Percentiles rank a stretch among this genome's conserved stretches.
Conservation (phyloP, 2,888 invertebrate species). For the Augiades crinisus region DNA sequence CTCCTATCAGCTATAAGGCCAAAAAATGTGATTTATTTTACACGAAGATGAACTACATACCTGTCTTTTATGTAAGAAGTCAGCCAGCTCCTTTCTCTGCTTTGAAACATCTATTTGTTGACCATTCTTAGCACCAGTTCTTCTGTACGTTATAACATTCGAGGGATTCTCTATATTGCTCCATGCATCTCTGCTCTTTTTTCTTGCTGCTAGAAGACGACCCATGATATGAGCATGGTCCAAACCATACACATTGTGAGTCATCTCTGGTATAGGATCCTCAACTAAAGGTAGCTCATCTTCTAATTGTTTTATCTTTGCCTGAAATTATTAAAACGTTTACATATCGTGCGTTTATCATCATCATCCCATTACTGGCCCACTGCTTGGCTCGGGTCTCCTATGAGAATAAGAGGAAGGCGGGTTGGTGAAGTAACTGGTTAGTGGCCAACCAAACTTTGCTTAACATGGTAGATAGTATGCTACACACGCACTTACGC, state of each 20-base stretch:
- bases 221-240: slow-evolving; percentile 85
- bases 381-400: too few species aligned
- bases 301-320: slow-evolving; percentile 65
- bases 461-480: too few species aligned
- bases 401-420: too few species aligned
- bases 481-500: too few species aligned
- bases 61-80: slow-evolving; percentile 79
- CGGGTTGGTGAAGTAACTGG: too few species aligned
- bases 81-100: slow-evolving; percentile 74
- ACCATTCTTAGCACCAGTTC: slow-evolving; percentile 29
- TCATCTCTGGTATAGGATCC: slow-evolving; percentile 84
- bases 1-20: too few species aligned
- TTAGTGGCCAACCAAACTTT: too few species aligned
- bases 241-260: slow-evolving; percentile 85
- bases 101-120: slow-evolving; percentile 43
- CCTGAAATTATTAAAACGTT: slow-evolving; percentile 42
- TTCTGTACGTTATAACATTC: slow-evolving; percentile 58
- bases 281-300: slow-evolving; percentile 53
- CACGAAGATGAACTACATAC: too few species aligned
- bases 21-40: too few species aligned
- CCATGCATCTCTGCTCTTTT: slow-evolving; percentile 81
- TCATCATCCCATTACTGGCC: too few species aligned
- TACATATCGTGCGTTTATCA: too few species aligned
- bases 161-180: slow-evolving; percentile 32
- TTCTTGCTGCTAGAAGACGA: slow-evolving; percentile 72